A percentile compares a stretch with the other conserved stretches of the same genome.
These are phyloP conservation scores for Zophobas morio DNA, from an alignment of 1,140 invertebrate species.

Conservation along the genomic window DNA sequence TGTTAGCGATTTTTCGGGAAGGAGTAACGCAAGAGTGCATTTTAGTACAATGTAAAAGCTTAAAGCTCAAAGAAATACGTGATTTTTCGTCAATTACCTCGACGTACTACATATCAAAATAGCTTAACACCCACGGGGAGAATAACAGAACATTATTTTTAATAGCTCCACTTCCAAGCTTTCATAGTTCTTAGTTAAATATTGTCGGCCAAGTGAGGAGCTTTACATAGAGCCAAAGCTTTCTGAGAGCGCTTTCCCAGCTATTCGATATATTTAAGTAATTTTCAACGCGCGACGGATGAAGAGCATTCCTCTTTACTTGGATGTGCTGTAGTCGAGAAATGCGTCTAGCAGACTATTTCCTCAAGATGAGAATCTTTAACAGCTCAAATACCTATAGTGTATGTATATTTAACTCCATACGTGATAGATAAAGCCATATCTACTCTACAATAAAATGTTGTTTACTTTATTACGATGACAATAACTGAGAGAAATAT, in stretches of 20 bases:
- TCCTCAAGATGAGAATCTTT: constrained; percentile 14
- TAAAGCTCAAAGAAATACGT: too few relatives aligned
- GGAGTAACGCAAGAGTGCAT: background rate
- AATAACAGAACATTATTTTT: too few relatives aligned
- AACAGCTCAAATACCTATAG: constrained; percentile 12
- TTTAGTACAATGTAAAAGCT: too few relatives aligned
- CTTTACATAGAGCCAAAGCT: background rate
- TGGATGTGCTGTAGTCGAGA: constrained; percentile 16
- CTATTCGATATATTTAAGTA: constrained; percentile 38
- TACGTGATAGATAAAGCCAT: background rate
- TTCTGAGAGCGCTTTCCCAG: background rate
- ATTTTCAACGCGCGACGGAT: constrained; percentile 16
- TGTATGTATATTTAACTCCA: background rate
- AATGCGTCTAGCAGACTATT: constrained; percentile 18
- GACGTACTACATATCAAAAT: too few relatives aligned
- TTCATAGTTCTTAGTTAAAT: background rate
- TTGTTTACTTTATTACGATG: too few relatives aligned
- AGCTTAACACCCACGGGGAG: too few relatives aligned
- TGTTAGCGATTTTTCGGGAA: background rate
- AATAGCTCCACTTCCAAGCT: background rate
- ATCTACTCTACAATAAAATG: background rate
- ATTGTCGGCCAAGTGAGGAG: background rate
- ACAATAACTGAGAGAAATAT: too few relatives aligned
- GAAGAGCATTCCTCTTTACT: constrained; percentile 28
- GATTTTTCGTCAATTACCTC: too few relatives aligned